phyloP scores from a whole-genome alignment of 2,888 invertebrate species.

The Synanthedon tipuliformis region DNA sequence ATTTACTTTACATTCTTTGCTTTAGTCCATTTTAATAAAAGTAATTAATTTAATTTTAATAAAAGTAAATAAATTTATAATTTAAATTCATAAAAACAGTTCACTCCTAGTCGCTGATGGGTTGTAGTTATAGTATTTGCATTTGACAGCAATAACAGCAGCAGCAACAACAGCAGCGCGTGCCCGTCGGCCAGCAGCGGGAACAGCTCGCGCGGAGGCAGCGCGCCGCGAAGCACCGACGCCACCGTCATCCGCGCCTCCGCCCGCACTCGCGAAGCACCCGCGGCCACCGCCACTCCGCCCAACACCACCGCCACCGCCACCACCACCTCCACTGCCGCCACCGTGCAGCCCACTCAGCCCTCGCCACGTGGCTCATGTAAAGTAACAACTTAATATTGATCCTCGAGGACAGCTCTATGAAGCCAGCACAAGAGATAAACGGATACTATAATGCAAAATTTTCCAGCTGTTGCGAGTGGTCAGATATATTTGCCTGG shows the following conservation, averaged over 20 bases:
- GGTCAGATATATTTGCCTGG: too few relatives aligned
- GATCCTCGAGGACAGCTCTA: too few relatives aligned
- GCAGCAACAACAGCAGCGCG: slow-evolving; percentile 26
- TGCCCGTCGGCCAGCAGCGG: slow-evolving; percentile 40
- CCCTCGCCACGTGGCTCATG: background rate
- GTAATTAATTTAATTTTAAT: too few relatives aligned
- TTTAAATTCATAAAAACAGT: too few relatives aligned
- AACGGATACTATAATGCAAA: too few relatives aligned
- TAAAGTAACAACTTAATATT: too few relatives aligned
- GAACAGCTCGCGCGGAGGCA: slow-evolving; percentile 60
- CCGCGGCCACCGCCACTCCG: slow-evolving; percentile 9
- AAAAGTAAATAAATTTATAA: too few relatives aligned
- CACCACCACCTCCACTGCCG: slow-evolving; percentile 19
- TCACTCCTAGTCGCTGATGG: too few relatives aligned
- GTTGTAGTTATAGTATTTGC: slow-evolving; percentile 2
- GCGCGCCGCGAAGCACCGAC: slow-evolving; percentile 34
- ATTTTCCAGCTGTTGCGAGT: too few relatives aligned
- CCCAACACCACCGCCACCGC: slow-evolving; percentile 24
- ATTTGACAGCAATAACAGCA: slow-evolving; percentile 42
- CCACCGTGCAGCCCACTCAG: slow-evolving; percentile 18
- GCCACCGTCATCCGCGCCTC: slow-evolving; percentile 20
- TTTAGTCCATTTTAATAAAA: too few relatives aligned
- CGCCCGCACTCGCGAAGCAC: slow-evolving; percentile 8
- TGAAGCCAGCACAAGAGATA: too few relatives aligned
- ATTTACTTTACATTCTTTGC: too few relatives aligned